Conservation (phyloP, 2,888 invertebrate genomes). For the Plebejus argus region DNA sequence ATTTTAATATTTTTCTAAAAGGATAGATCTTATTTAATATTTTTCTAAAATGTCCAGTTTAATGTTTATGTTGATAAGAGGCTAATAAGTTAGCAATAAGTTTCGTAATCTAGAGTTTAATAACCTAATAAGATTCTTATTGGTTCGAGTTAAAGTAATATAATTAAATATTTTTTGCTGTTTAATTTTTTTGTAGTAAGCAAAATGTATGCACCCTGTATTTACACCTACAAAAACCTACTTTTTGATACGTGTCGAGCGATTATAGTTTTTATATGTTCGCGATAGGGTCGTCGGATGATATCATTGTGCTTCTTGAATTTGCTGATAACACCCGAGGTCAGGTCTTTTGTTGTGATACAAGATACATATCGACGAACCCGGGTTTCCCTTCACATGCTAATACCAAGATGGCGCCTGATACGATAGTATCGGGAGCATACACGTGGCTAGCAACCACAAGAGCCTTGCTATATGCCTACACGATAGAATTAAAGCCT, state of each 20-base stretch:
- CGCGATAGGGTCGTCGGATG: slow-evolving; percentile 28
- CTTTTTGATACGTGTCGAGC: slow-evolving; percentile 35
- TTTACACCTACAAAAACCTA: slow-evolving; percentile 36
- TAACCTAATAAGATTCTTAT: too few relatives aligned
- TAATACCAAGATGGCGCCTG: slow-evolving; percentile 68
- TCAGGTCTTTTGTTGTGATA: slow-evolving; percentile 70
- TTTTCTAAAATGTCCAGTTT: too few relatives aligned
- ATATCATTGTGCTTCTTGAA: slow-evolving; percentile 44
- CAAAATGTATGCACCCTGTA: not conserved
- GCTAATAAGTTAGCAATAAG: too few relatives aligned
- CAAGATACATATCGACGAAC: slow-evolving; percentile 57
- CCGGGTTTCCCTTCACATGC: slow-evolving; percentile 64
- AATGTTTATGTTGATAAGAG: too few relatives aligned
- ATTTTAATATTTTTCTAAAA: not conserved
- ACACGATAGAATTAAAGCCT: not conserved
- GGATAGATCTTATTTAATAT: too few relatives aligned
- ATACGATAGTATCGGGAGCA: slow-evolving; percentile 54
- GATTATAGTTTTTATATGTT: slow-evolving; percentile 30
- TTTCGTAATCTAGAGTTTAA: too few relatives aligned
- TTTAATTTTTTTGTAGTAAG: not conserved
- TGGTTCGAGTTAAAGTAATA: too few relatives aligned
- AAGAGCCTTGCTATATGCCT: not conserved
- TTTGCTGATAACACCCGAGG: slow-evolving; percentile 66
- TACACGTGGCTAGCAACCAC: slow-evolving; percentile 12
- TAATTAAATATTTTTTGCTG: not conserved